These are phyloP conservation scores for Aplodontia rufa DNA, from an alignment of 2,113 vertebrate genomes.

Conservation along the genomic window DNA sequence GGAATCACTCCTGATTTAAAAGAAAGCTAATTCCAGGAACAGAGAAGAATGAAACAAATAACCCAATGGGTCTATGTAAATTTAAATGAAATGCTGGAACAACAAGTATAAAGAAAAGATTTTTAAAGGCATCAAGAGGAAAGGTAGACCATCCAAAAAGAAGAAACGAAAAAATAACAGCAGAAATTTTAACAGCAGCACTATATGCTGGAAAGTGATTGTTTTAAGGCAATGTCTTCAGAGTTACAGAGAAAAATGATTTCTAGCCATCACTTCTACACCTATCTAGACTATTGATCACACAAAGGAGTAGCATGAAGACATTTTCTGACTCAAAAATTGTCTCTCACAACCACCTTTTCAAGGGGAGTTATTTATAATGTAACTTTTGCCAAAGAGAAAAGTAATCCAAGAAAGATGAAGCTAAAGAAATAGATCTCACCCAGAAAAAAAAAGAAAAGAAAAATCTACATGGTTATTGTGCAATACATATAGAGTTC, in stretches of 20 bases:
- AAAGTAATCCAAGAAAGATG: constrained; percentile 3
- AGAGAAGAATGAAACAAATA: neutral
- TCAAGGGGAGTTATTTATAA: neutral
- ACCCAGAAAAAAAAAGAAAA: neutral
- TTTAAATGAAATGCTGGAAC: neutral
- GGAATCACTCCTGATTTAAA: neutral
- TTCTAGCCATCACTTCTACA: neutral
- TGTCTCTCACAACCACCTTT: neutral
- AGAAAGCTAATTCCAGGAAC: neutral
- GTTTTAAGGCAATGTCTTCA: neutral
- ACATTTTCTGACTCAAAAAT: neutral
- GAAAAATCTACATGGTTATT: no score
- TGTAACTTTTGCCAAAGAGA: neutral
- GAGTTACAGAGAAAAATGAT: neutral
- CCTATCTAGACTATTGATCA: neutral
- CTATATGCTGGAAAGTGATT: neutral
- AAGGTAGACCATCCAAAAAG: neutral
- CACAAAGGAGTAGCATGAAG: neutral
- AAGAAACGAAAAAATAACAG: neutral
- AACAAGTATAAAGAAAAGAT: neutral
- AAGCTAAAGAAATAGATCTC: neutral
- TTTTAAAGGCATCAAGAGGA: neutral
- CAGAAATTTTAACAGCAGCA: neutral
- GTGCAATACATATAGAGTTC: neutral
- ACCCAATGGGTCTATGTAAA: neutral